Percentiles rank a stretch among this genome's conserved stretches.
These are phyloP conservation scores for Strix uralensis DNA, from an alignment of 2,113 vertebrate genomes.

Conservation along the genomic window DNA sequence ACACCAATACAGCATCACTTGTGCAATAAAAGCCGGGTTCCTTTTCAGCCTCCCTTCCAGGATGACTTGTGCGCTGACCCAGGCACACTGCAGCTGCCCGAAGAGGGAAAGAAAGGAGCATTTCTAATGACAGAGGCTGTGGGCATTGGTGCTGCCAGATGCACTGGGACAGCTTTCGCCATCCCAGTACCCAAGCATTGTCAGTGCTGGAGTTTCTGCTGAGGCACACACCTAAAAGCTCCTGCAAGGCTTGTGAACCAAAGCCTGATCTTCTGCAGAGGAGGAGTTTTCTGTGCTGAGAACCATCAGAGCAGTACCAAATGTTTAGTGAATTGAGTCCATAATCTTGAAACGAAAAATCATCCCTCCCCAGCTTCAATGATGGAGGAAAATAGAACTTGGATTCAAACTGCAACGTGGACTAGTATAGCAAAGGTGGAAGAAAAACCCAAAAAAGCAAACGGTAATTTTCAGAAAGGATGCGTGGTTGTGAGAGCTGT, in stretches of 20 bases:
- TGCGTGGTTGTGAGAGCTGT: neutral
- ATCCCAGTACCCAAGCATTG: neutral
- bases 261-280: neutral
- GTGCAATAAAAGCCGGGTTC: neutral
- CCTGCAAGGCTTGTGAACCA: neutral
- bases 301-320: neutral
- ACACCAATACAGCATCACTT: neutral
- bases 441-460: neutral
- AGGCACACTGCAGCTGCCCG: neutral
- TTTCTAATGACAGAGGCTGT: neutral
- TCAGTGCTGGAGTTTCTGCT: neutral
- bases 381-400: neutral
- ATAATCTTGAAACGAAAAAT: neutral
- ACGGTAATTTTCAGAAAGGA: neutral
- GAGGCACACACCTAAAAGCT: neutral
- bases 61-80: rapidly evolving
- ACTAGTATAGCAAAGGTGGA: neutral
- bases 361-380: neutral
- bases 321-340: neutral
- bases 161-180: neutral
- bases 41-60: neutral
- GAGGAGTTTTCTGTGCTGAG: neutral
- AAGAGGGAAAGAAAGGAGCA: neutral
- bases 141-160: neutral
- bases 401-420: neutral